These are phyloP conservation scores for Polydrusus tereticollis DNA, from an alignment of 2,888 invertebrate species.

Conservation along the genomic window DNA sequence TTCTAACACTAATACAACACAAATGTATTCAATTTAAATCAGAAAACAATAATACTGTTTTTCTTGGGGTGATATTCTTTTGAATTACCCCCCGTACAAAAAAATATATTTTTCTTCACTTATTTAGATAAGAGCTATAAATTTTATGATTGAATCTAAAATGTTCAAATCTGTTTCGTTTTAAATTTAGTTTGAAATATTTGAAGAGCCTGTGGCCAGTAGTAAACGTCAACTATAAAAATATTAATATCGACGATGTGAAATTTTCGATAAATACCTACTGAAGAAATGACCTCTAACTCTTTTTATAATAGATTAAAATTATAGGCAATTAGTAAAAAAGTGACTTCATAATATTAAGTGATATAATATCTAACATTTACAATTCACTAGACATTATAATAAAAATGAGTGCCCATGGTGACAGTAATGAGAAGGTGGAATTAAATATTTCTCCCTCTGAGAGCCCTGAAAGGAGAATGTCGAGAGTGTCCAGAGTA, in stretches of 20 bases:
- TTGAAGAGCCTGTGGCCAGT: constrained; percentile 27
- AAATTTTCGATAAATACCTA: neutral
- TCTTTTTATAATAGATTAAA: too few species aligned
- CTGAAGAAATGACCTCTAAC: too few species aligned
- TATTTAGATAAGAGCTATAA: constrained; percentile 43
- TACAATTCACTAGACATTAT: neutral
- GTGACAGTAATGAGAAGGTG: constrained; percentile 5
- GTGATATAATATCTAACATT: too few species aligned
- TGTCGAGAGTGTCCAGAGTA: constrained; percentile 14
- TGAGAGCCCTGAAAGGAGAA: constrained; percentile 5
- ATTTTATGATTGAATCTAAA: constrained; percentile 44
- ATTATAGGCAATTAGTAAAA: too few species aligned
- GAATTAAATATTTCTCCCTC: neutral
- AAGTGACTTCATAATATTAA: too few species aligned
- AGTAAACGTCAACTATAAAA: neutral
- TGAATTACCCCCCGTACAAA: constrained; percentile 12
- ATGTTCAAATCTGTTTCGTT: constrained; percentile 37
- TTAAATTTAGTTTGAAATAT: constrained; percentile 43
- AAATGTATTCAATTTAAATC: too few species aligned
- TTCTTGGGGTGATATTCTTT: neutral
- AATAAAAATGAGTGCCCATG: neutral
- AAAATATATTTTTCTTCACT: constrained; percentile 30
- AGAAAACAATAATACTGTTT: neutral
- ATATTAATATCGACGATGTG: neutral
- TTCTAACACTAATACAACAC: too few species aligned